A percentile compares a stretch with the other conserved stretches of the same genome.
phyloP scores from a whole-genome alignment of 2,797 vertebrate species.

The Loris lydekkerianus region DNA sequence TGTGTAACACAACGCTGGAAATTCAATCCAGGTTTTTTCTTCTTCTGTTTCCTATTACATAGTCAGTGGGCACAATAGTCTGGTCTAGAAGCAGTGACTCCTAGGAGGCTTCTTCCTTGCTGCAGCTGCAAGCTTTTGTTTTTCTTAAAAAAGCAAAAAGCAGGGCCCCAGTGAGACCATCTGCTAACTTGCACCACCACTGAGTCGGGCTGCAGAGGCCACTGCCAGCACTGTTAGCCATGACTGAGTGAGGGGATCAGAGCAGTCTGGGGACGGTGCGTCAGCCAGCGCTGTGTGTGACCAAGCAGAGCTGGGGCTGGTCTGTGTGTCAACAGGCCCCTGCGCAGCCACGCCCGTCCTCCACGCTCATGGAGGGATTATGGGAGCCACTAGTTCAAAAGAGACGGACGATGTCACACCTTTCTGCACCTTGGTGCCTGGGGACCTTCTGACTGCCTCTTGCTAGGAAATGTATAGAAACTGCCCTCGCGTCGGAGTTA shows the following conservation, averaged over 20 bases:
- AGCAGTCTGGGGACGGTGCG: background rate
- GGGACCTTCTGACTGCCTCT: background rate
- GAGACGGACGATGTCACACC: background rate
- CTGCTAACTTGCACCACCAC: fast-evolving
- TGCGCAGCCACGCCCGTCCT: too few relatives aligned
- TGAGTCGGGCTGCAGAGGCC: background rate
- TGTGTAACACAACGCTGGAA: background rate
- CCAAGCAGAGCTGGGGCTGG: background rate
- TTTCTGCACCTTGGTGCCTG: background rate
- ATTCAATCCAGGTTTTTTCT: background rate
- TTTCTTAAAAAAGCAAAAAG: background rate
- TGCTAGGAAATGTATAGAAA: background rate
- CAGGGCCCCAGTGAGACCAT: fast-evolving
- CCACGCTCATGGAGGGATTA: background rate
- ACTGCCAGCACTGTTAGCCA: background rate
- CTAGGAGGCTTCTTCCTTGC: fast-evolving
- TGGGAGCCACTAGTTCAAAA: background rate
- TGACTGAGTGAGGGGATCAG: background rate
- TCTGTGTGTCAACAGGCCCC: background rate
- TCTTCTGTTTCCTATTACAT: fast-evolving
- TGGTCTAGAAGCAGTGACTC: too few relatives aligned
- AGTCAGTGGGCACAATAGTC: fast-evolving
- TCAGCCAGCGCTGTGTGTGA: background rate
- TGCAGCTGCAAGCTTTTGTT: background rate
- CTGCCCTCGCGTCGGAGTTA: background rate